A percentile compares a stretch with the other conserved stretches of the same genome.
phyloP scores from a whole-genome alignment of 2,888 invertebrate genomes.

The Drosophila emarginata region DNA sequence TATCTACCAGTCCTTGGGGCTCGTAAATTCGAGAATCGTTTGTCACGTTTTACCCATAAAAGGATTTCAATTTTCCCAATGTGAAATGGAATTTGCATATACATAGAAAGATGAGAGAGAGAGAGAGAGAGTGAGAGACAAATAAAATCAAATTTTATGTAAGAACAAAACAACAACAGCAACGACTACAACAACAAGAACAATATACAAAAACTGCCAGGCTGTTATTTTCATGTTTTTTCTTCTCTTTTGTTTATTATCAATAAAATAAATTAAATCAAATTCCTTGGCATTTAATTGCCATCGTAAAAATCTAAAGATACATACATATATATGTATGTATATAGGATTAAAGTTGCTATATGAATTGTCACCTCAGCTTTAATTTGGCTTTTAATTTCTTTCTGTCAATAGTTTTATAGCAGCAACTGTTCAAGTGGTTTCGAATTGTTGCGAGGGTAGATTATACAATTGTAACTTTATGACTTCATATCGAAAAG shows the following conservation, averaged over 20 bases:
- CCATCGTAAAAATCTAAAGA: conserved; percentile 62
- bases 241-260: conserved; percentile 56
- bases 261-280: conserved; percentile 76
- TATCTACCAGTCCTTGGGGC: conserved; percentile 2
- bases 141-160: conserved; percentile 69
- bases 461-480: background rate
- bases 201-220: conserved; percentile 26
- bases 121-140: conserved; percentile 10
- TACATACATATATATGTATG: background rate
- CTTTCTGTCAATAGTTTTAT: conserved; percentile 43
- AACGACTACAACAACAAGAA: background rate
- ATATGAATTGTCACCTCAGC: conserved; percentile 5
- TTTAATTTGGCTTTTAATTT: conserved; percentile 6
- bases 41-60: conserved; percentile 74
- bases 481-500: no score
- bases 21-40: conserved; percentile 66
- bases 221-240: conserved; percentile 40
- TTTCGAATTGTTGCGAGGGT: conserved; percentile 11
- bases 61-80: conserved; percentile 74
- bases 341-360: conserved; percentile 5
- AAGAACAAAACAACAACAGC: conserved; percentile 29
- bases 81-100: conserved; percentile 69
- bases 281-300: conserved; percentile 70
- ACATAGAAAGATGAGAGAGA: conserved; percentile 6
- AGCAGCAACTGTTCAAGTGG: conserved; percentile 49